These are phyloP conservation scores for Melangyna quadrimaculata DNA, from an alignment of 2,888 invertebrate genomes.

Conservation along the genomic window DNA sequence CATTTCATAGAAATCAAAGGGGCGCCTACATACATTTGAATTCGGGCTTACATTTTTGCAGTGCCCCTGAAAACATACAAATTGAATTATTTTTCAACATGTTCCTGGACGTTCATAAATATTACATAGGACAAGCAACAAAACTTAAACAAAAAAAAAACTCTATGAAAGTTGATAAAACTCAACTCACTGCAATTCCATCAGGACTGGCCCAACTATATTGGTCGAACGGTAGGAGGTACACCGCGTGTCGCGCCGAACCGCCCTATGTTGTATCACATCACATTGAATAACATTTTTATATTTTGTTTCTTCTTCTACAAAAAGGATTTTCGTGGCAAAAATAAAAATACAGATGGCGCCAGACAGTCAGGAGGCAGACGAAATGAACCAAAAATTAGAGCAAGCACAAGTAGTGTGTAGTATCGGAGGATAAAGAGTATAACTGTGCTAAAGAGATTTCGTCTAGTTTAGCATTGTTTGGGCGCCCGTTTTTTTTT, in stretches of 20 bases:
- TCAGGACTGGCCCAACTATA: conserved; percentile 9
- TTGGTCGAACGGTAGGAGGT: conserved; percentile 13
- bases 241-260: neutral
- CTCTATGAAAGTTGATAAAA: conserved; percentile 62
- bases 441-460: conserved; percentile 34
- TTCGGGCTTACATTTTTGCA: neutral
- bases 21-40: no score
- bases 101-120: conserved; percentile 39
- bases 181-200: conserved; percentile 39
- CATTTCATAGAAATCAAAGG: no score
- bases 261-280: neutral
- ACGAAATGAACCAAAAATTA: conserved; percentile 64
- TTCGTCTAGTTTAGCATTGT: conserved; percentile 9
- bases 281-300: conserved; percentile 28
- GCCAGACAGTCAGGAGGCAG: conserved; percentile 70
- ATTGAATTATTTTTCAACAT: conserved; percentile 10
- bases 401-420: conserved; percentile 48
- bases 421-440: neutral
- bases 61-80: neutral
- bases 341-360: conserved; percentile 59
- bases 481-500: conserved; percentile 13
- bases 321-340: conserved; percentile 25
- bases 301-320: conserved; percentile 9
- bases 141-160: conserved; percentile 13
- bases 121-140: conserved; percentile 48